Evolutionary conservation across 2,888 invertebrate genomes (phyloP).

Genomic region (Ctenicera cuprea): DNA sequence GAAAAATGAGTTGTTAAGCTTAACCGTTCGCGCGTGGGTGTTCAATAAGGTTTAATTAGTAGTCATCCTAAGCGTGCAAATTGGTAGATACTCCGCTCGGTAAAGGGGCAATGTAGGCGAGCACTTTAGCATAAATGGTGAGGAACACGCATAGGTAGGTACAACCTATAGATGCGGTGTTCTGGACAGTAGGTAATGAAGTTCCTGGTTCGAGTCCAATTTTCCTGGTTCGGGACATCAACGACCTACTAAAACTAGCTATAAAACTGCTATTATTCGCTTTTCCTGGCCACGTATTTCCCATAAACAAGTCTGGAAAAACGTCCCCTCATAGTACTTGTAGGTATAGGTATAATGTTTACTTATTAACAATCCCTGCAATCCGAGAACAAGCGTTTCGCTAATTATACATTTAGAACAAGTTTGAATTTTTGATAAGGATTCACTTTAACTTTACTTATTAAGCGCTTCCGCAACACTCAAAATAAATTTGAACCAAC

Average conservation of each 20-base stretch:
- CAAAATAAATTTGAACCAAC: constrained; percentile 59
- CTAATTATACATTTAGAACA: constrained; percentile 19
- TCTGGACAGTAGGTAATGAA: constrained; percentile 62
- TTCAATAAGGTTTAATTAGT: constrained; percentile 26
- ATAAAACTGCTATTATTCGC: constrained; percentile 66
- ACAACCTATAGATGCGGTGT: constrained; percentile 36
- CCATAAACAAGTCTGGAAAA: constrained; percentile 54
- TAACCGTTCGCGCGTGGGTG: constrained; percentile 1
- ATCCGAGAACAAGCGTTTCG: constrained; percentile 2
- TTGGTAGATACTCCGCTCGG: constrained; percentile 17
- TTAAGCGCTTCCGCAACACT: constrained; percentile 64
- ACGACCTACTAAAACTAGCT: constrained; percentile 65
- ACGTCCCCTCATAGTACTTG: constrained; percentile 38
- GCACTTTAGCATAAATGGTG: constrained; percentile 30
- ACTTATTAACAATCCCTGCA: constrained; percentile 29
- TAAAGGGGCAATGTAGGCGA: constrained; percentile 18
- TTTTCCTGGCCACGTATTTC: constrained; percentile 55
- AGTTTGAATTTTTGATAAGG: constrained; percentile 61
- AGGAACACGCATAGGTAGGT: constrained; percentile 42
- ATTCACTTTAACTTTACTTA: constrained; percentile 67
- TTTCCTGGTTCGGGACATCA: constrained; percentile 59
- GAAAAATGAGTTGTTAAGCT: constrained; percentile 11
- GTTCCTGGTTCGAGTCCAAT: constrained; percentile 60
- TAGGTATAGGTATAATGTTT: constrained; percentile 34
- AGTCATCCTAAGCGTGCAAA: constrained; percentile 19